Percentiles rank a stretch among this genome's conserved stretches.
phyloP scores from a whole-genome alignment of 2,888 invertebrate species.

The Drosophila merina region DNA sequence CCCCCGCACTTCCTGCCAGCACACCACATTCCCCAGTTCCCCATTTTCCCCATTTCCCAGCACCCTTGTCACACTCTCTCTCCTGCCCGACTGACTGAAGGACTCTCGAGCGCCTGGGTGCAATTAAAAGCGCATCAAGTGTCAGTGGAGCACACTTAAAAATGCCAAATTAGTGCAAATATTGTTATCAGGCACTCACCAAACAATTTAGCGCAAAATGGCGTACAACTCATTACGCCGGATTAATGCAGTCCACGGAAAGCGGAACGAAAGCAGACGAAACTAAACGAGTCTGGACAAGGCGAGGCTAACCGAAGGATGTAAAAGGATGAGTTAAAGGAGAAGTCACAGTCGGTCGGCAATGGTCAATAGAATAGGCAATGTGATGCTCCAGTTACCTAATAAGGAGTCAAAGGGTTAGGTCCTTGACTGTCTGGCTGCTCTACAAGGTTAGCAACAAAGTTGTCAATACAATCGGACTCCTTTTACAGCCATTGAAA shows the following conservation, averaged over 20 bases:
- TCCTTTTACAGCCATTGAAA: too few species aligned
- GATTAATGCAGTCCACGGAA: slow-evolving; percentile 72
- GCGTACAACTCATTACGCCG: slow-evolving; percentile 82
- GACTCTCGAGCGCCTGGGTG: slow-evolving; percentile 79
- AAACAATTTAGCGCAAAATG: slow-evolving; percentile 82
- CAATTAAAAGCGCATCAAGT: slow-evolving; percentile 84
- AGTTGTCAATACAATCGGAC: too few species aligned
- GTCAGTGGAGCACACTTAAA: slow-evolving; percentile 83
- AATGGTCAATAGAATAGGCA: slow-evolving; percentile 10
- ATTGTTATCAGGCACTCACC: slow-evolving; percentile 82
- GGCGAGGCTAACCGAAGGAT: neutral
- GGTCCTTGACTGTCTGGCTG: neutral
- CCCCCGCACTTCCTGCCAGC: neutral
- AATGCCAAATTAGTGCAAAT: slow-evolving; percentile 83
- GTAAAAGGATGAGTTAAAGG: slow-evolving; percentile 3
- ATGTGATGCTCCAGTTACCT: slow-evolving; percentile 27
- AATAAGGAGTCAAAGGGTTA: slow-evolving; percentile 2
- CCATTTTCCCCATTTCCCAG: neutral
- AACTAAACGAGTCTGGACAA: neutral
- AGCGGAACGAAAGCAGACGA: slow-evolving; percentile 28
- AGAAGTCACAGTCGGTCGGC: slow-evolving; percentile 28
- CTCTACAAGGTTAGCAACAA: too few species aligned
- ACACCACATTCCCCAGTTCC: neutral
- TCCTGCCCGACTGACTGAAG: slow-evolving; percentile 42
- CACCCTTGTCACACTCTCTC: slow-evolving; percentile 26